Evolutionary conservation across 2,797 vertebrate species (phyloP), one percentile per base, ranked within the genome.

Genomic region (Rhabdomys pumilio): DNA sequence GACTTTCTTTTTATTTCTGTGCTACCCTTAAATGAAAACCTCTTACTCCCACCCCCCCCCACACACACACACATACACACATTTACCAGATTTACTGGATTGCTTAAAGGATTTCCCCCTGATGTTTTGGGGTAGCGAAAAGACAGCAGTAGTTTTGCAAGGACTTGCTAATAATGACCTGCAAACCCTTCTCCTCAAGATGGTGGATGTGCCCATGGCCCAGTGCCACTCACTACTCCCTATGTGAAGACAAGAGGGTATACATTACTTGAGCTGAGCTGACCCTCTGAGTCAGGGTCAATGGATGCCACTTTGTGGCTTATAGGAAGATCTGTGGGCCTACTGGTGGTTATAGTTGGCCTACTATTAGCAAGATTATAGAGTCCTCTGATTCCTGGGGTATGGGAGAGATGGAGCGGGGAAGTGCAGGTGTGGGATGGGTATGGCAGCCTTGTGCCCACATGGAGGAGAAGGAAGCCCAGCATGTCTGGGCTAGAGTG

Each of bases 71-170:
- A 50, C 47, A 10, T 7, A 10, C 44, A 80, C 47, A 88, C 11
- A 53, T 50, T 76, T 92, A 65, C 90, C 50, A 15, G 14, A 50
- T 82, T 89, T 79, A 47, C 84, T 91, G 1, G 81, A 57, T n/a
- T 87, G 63, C 80, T 57, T 50, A 44, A 53, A 88, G 24, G 44
- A 65, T 75, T 88, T 88, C 8, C 34, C 12, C 63, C 24, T 86
- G 63, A 47, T 41, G 50, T 65, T 89, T 61, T 63, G 88, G 91
- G 47, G 73, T 67, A 72, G 31, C 4, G 50, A 31, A 85, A 65
- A 94, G 91, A 24, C 83, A 90, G 31, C 26, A 89, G 73, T 50
- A 31, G 55, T 31, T 47, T 89, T 26, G 44, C 81, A 79, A 86
- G 76, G 61, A 20, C 10, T 94, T 83, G n/a, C 10, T 50, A 50